Conservation (phyloP, 64 coral and sea anemone species). For the Trachythela sp. region DNA sequence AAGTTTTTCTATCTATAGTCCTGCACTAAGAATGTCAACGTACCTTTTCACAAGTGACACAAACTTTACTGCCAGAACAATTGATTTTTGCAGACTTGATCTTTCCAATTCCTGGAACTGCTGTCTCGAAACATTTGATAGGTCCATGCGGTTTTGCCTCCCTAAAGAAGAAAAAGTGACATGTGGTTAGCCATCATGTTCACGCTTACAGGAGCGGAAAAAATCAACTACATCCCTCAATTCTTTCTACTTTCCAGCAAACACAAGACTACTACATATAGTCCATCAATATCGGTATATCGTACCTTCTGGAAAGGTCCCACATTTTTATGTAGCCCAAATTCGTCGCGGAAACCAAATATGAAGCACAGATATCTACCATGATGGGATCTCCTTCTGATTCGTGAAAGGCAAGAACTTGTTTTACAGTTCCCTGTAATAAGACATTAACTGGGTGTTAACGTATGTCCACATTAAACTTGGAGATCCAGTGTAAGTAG, state of each 20-base stretch:
- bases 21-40: no score
- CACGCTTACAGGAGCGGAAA: no score
- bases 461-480: no score
- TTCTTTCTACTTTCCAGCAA: not conserved
- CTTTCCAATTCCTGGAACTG: constrained; percentile 68
- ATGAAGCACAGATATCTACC: constrained; percentile 88
- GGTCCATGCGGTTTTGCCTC: constrained; percentile 91
- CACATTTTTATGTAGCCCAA: constrained; percentile 81
- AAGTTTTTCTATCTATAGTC: no score
- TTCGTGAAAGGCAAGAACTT: constrained; percentile 78
- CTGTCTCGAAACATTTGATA: constrained; percentile 58
- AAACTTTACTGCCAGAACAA: constrained; percentile 89
- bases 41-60: constrained; percentile 95
- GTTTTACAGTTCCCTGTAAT: constrained; percentile 89
- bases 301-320: constrained; percentile 95
- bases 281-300: no score
- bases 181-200: not conserved
- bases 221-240: no score
- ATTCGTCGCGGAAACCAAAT: constrained; percentile 73
- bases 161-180: constrained; percentile 32
- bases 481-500: no score
- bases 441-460: not conserved
- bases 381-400: constrained; percentile 83
- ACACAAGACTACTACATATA: not conserved
- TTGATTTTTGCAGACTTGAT: constrained; percentile 82